Base-by-base conservation (phyloP, 2,113 vertebrate genomes). In the Fregetta grallaria region DNA sequence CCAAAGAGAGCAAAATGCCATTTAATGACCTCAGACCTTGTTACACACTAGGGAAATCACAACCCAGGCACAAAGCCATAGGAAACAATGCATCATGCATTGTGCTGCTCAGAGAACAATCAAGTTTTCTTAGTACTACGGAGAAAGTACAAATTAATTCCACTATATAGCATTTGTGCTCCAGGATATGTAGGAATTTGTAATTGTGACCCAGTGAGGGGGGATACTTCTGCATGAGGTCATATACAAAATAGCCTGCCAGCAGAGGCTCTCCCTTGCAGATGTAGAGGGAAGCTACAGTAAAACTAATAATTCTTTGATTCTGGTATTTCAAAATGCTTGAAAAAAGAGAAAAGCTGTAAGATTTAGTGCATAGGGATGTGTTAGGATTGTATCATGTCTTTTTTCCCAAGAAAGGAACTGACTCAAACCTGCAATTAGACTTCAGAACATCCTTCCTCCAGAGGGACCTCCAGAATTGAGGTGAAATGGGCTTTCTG, bases 21-120 rank as follows among this genome's bases (percentile, higher is more conserved):
- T 87, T 73, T 92, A 18, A 81, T 95, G 87, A 92, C 70, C 56
- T 96, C 94, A 96, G 73, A 42, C 72, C 38, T 80, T 94, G 77
- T 7, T 82, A 72, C 66, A 61, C 83, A 67, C 61, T 32, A 66
- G 79, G 68, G 68, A 83, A 95, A 95, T 88, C 55, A 61, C 72
- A 91, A 88, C 52, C 27, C 62, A 61, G 93, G 95, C 91, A 91
- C 61, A 75, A 85, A 3, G 70, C 86, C 91, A 72, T 82, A 72
- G 94, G 91, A 89, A 91, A 91, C 90, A 94, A 56, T 82, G 91
- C 80, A 78, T 91, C 84, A 78, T 52, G 70, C 52, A 40, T 75
- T 78, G 23, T 85, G 62, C 34, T 87, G 61, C 58, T 94, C 73
- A 82, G 30, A 94, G 44, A 82, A 68, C 53, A 91, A 47, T 49